Evolutionary conservation across 2,888 invertebrate genomes (phyloP), one percentile per base, ranked within the genome.

Genomic region (Sinohyriopsis cumingii): DNA sequence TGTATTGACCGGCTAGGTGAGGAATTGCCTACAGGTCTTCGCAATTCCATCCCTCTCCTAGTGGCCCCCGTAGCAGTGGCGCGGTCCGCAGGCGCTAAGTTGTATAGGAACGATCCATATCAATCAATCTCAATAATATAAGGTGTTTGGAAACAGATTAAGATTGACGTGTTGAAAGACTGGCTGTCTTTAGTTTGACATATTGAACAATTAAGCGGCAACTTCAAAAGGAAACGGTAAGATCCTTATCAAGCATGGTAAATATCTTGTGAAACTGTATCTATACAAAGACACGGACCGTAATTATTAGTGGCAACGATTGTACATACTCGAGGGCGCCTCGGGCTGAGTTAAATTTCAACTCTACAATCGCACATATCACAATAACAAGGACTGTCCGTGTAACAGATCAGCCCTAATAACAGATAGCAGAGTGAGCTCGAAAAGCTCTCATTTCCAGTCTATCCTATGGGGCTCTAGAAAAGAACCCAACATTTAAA

Each of bases 91-190:
- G 74, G 74, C 81, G 82, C 82, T 81, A 79, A 76, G 71, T 66
- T 70, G 68, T 78, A 83, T 78, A 78, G 82, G 72, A 72, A 76
- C 69, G 73, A 75, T 73, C 72, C 76, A 79, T 84, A 86, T 85
- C 85, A 83, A 86, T 87, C 86, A 86, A 82, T 80, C 82, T 78
- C 75, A 67, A 73, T 78, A 80, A 76, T 79, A 82, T 76, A 81
- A 82, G 83, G 84, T 85, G 85, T 86, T 84, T 84, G 84, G 79
- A 82, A 82, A 78, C 80, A 86, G 87, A 87, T 86, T 86, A 83
- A 80, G 81, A 82, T 78, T 82, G 84, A 81, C 84, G 80, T 77
- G 84, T 81, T 83, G 86, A 85, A 84, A 85, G 84, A 80, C 68
- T 73, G 79, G 81, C 82, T 84, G 82, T 80, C 80, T 79, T 77